Conservation (phyloP, 2,797 vertebrate species). For the Hybognathus amarus region DNA sequence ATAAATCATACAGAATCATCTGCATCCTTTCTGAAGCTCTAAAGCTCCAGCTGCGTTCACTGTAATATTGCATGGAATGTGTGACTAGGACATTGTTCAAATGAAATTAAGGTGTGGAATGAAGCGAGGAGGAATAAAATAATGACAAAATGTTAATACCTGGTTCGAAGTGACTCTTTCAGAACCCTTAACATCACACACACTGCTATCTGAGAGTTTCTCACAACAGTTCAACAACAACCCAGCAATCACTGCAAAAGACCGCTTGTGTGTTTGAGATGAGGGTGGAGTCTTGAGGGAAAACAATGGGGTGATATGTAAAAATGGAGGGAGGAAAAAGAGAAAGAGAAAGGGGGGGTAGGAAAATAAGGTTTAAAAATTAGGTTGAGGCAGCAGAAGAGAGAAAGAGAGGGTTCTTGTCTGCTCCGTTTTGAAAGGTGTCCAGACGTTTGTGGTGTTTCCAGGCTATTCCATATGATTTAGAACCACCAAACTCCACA, state of each 20-base stretch:
- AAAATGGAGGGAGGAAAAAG: slow-evolving; percentile 67
- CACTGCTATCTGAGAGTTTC: slow-evolving; percentile 4
- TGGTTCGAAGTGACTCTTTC: slow-evolving; percentile 13
- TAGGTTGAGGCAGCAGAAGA: slow-evolving; percentile 51
- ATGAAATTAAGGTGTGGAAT: background rate
- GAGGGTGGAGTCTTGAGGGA: slow-evolving; percentile 43
- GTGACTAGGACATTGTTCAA: background rate
- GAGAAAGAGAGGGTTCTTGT: slow-evolving; percentile 45
- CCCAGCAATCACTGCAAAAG: slow-evolving; percentile 56
- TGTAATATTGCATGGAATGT: background rate
- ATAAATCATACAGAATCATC: background rate
- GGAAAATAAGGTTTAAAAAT: slow-evolving; percentile 56
- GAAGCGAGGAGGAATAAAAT: background rate
- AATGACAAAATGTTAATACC: background rate
- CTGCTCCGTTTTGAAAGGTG: slow-evolving; percentile 62
- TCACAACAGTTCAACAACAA: slow-evolving; percentile 12
- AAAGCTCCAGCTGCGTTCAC: background rate
- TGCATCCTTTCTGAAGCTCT: slow-evolving; percentile 3
- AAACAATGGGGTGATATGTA: slow-evolving; percentile 53
- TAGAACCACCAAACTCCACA: slow-evolving; percentile 82
- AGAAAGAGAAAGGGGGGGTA: slow-evolving; percentile 43
- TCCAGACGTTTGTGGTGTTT: slow-evolving; percentile 72
- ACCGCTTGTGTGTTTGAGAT: slow-evolving; percentile 31
- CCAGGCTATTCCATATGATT: slow-evolving; percentile 80
- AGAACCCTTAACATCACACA: slow-evolving; percentile 4